Evolutionary conservation across 2,113 vertebrate species (phyloP).

Genomic region (Orycteropus afer): DNA sequence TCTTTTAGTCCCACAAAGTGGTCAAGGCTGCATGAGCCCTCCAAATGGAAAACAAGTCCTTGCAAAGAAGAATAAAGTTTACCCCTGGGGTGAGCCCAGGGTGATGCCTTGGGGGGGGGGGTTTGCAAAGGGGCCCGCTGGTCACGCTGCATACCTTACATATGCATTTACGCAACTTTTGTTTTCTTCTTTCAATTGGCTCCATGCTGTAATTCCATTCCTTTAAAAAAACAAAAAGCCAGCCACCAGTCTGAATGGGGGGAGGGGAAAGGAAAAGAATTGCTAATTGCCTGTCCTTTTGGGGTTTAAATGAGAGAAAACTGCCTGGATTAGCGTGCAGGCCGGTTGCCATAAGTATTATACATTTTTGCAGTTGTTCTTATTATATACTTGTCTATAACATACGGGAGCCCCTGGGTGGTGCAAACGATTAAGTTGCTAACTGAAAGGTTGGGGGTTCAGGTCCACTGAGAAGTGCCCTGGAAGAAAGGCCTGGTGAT

Average conservation of each 20-base stretch:
- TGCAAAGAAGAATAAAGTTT: not conserved
- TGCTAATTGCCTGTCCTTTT: not conserved
- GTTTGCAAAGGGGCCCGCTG: not conserved
- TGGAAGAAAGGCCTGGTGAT: not conserved
- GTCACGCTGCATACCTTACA: not conserved
- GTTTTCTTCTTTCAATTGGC: not conserved
- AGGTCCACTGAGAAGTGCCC: not conserved
- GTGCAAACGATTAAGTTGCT: not conserved
- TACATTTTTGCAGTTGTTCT: not conserved
- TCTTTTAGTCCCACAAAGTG: not conserved
- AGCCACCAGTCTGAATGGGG: not conserved
- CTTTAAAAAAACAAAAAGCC: not conserved
- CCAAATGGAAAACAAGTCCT: not conserved
- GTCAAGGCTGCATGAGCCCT: not conserved
- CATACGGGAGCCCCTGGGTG: not conserved
- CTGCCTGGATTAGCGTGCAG: not conserved
- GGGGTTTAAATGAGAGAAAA: not conserved
- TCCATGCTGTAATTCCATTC: not conserved
- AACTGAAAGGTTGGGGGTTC: not conserved
- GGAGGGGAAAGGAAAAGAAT: not conserved
- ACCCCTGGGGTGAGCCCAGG: not conserved
- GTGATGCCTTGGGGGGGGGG: not conserved
- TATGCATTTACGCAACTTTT: not conserved
- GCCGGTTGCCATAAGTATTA: not conserved
- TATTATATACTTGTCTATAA: not conserved